These are phyloP conservation scores for Leptodactylus fallax DNA, from an alignment of 2,797 vertebrate species.

Conservation along the genomic window DNA sequence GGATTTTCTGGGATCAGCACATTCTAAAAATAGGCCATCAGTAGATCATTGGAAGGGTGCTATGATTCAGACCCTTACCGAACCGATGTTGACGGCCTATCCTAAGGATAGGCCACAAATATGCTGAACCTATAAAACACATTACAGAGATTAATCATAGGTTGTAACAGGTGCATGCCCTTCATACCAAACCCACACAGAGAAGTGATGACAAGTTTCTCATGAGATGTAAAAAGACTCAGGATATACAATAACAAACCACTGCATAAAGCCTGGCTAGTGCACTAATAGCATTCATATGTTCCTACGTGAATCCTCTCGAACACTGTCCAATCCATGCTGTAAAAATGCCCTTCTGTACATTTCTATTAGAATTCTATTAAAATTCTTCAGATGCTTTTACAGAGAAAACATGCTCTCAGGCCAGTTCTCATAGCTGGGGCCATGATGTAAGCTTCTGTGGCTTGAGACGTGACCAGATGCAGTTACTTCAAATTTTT, in stretches of 20 bases:
- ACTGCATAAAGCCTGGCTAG: neutral
- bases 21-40: too few relatives aligned
- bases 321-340: neutral
- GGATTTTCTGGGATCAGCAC: too few relatives aligned
- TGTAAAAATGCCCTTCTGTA: constrained; percentile 18
- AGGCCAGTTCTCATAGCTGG: constrained; percentile 45
- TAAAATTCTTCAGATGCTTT: constrained; percentile 59
- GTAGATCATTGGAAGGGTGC: too few relatives aligned
- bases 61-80: too few relatives aligned
- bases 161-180: neutral
- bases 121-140: too few relatives aligned
- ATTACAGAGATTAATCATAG: too few relatives aligned
- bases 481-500: constrained; percentile 53
- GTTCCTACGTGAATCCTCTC: constrained; percentile 3
- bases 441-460: constrained; percentile 37
- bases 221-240: neutral
- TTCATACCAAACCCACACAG: neutral
- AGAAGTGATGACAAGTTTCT: neutral
- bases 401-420: constrained; percentile 30
- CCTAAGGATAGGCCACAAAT: too few relatives aligned
- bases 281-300: constrained; percentile 25
- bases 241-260: neutral
- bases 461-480: constrained; percentile 58
- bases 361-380: constrained; percentile 51
- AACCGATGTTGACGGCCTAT: too few relatives aligned